phyloP scores from a whole-genome alignment of 2,888 invertebrate genomes.

The Amphipoea oculea region DNA sequence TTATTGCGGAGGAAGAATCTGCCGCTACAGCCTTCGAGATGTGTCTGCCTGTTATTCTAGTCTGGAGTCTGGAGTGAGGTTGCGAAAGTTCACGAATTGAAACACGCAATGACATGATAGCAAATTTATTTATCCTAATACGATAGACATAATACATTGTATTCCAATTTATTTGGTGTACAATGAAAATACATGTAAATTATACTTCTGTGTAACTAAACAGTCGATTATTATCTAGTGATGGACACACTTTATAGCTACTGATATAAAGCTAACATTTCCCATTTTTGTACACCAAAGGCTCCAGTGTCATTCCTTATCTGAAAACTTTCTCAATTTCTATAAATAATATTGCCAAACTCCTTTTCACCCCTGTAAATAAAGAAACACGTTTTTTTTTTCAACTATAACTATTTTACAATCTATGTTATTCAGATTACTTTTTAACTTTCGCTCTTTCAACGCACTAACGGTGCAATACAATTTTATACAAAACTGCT shows the following conservation, averaged over 20 bases:
- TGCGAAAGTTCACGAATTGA: constrained; percentile 55
- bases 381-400: constrained; percentile 65
- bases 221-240: constrained; percentile 64
- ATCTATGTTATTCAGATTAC: constrained; percentile 70
- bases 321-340: constrained; percentile 50
- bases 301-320: constrained; percentile 61
- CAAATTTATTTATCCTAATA: constrained; percentile 88
- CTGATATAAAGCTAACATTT: constrained; percentile 63
- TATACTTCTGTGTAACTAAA: constrained; percentile 70
- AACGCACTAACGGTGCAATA: constrained; percentile 46
- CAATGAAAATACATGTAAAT: constrained; percentile 73
- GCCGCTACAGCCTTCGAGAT: too few relatives aligned
- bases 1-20: too few relatives aligned
- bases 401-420: constrained; percentile 69
- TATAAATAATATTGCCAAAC: constrained; percentile 73
- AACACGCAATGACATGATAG: constrained; percentile 82
- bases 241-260: constrained; percentile 68
- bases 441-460: constrained; percentile 65
- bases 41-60: too few relatives aligned
- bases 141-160: constrained; percentile 83
- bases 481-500: constrained; percentile 63
- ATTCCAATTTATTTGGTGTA: constrained; percentile 77
- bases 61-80: too few relatives aligned
- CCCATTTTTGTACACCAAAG: constrained; percentile 72
- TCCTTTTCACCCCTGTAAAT: constrained; percentile 65